Base-by-base conservation (phyloP, 2,113 vertebrate species). In the Caranx melampygus region DNA sequence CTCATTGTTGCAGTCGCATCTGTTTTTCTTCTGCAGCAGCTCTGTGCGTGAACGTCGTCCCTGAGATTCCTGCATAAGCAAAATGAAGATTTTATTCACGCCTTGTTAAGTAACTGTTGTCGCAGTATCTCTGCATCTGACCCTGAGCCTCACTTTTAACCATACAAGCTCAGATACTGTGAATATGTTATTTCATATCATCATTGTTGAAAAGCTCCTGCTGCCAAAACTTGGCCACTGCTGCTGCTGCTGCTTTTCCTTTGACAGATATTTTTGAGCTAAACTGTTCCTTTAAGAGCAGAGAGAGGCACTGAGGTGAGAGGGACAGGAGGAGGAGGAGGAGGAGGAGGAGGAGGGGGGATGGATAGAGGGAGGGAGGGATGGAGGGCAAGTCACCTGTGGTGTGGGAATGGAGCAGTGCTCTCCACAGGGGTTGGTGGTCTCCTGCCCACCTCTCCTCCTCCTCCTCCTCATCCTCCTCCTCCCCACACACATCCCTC, bases 351-450 rank as follows among this genome's bases (percentile, higher is more conserved):
- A 68, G 21, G 74, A 7, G 54, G 65, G 44, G 70, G 52, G 54
- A 49, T 14, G 49, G 40, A 10, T 42, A 70, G 60, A 45, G 69
- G 78, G 67, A 57, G 78, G 26, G 26, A 26, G 26, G 72, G 68
- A 52, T 69, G 84, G 79, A 77, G 85, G 90, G 86, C 87, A 90
- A 90, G 90, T 94, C 88, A 92, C 89, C 93, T 91, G 90, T 75
- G 40, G 92, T 93, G 90, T 94, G 92, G 90, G 93, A 94, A 94
- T 90, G 87, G 91, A 87, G 86, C 81, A 82, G 74, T 69, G 79
- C 63, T 89, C 91, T 82, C 87, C 72, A 81, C 80, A 49, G 91
- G 91, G 87, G 88, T 62, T 40, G 64, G 86, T 70, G 82, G 83
- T 87, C 78, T 63, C 75, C 67, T 72, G 54, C 75, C 60, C 73